phyloP scores from a whole-genome alignment of 2,888 invertebrate species.

The Meloe dianella region DNA sequence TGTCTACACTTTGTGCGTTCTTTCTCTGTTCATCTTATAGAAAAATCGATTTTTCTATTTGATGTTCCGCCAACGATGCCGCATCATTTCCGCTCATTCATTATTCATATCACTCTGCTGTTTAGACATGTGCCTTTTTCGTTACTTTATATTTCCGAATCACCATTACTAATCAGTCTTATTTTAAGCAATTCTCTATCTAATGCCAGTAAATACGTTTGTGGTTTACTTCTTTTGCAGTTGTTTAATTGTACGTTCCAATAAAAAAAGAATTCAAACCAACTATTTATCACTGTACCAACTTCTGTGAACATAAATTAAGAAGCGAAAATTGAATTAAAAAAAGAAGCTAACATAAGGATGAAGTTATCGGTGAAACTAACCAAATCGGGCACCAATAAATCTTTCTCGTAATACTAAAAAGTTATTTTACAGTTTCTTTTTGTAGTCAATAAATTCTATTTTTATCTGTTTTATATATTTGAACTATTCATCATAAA shows the following conservation, averaged over 20 bases:
- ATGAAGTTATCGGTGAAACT: conserved; percentile 21
- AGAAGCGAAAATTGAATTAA: neutral
- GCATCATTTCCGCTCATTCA: conserved; percentile 21
- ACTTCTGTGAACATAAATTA: neutral
- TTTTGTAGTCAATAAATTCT: conserved; percentile 38
- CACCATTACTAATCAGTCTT: neutral
- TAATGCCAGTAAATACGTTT: neutral
- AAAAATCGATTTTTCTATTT: neutral
- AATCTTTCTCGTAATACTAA: conserved; percentile 39
- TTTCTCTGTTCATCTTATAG: conserved; percentile 15
- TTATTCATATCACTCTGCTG: conserved; percentile 22
- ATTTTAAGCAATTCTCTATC: neutral
- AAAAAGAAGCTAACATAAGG: conserved; percentile 25
- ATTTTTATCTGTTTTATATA: conserved; percentile 27
- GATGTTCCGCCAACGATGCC: neutral
- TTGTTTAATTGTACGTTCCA: neutral
- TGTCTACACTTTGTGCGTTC: conserved; percentile 31
- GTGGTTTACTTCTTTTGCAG: neutral
- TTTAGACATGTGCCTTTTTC: too few relatives aligned
- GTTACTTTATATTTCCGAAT: neutral
- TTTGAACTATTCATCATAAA: neutral
- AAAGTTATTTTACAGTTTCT: conserved; percentile 40
- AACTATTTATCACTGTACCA: neutral
- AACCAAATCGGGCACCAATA: conserved; percentile 35
- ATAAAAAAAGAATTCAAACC: neutral